Conservation (phyloP, 2,888 invertebrate genomes). For the Sesia apiformis region DNA sequence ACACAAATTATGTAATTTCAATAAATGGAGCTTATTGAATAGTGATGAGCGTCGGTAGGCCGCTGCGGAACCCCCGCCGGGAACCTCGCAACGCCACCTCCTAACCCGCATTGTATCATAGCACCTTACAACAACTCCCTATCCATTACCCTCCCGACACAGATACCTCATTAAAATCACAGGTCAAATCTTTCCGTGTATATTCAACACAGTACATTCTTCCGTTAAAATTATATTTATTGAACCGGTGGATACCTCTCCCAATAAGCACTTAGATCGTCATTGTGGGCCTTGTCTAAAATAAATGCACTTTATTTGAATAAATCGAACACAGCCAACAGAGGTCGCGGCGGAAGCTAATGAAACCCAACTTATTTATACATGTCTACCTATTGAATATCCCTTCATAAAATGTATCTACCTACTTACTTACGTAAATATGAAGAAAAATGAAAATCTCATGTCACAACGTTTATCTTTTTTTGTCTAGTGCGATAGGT, state of each 20-base stretch:
- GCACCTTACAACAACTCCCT: not conserved
- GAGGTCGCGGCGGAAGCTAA: conserved; percentile 47
- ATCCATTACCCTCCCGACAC: conserved; percentile 17
- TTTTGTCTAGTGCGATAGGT: too few species aligned
- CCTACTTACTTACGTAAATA: not conserved
- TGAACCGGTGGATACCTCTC: conserved; percentile 26
- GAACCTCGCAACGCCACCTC: conserved; percentile 16
- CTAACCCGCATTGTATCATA: not conserved
- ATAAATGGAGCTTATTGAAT: conserved; percentile 74
- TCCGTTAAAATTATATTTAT: conserved; percentile 2
- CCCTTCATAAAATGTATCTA: not conserved
- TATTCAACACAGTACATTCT: not conserved
- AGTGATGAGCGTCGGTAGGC: conserved; percentile 73
- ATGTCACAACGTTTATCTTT: too few species aligned
- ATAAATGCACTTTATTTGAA: conserved; percentile 63
- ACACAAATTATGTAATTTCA: conserved; percentile 75
- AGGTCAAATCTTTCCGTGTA: conserved; percentile 20
- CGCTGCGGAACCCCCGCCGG: conserved; percentile 45
- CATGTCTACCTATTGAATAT: conserved; percentile 3
- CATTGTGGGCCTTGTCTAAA: conserved; percentile 41
- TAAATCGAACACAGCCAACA: conserved; percentile 39
- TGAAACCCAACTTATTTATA: conserved; percentile 34
- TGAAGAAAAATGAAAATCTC: too few species aligned
- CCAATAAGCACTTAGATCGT: conserved; percentile 56
- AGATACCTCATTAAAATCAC: not conserved